Evolutionary conservation across 92 coral and sea anemone species (phyloP), one percentile per base, ranked within the genome.

Genomic region (Palythoa grandiflora): DNA sequence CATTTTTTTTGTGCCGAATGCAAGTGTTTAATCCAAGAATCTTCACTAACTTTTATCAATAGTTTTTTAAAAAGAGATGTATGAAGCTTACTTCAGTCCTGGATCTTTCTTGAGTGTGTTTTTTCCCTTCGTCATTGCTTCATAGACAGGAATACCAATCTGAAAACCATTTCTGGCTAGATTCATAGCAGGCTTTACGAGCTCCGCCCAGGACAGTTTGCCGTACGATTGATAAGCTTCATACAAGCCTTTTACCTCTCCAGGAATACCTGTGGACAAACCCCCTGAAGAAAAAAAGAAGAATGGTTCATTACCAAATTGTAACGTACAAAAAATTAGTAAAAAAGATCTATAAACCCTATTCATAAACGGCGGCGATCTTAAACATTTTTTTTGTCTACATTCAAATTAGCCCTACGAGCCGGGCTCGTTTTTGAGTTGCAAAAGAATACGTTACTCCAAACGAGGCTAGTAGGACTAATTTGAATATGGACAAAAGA

Each of bases 231-330:
- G 66, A 73, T 93, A 81, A 48, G 95, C 98, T 71, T 73, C 83
- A 57, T 83, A 63, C 68, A 94, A 71, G 13, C 98, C 98, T 68
- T 83, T 94, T 28, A 94, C 91, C 77, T 94, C 98, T 20, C 98
- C 98, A 1, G 98, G 98, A 19, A 94, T 91, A 8, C 93, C 98
- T 13, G 93, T 88, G 5, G 98, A 84, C 40, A 88, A 12, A 1
- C 94, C 95, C 77, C 98, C 98, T 94, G 79, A 40, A 83, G 36
- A 36, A 78, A 19, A 85, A 20, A 9, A 57, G 5, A 15, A 12
- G 11, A 17, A 57, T 57, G 16, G 15, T 11, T 57, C 1, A 57
- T 57, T 3, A 59, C 3, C n/a, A 10, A 14, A 14, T 14, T 59
- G 66, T 52, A 52, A 7, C 57, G 57, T 28, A 28, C 28, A 28